Evolutionary conservation across 2,797 vertebrate genomes (phyloP).

Genomic region (Macropodus opercularis): DNA sequence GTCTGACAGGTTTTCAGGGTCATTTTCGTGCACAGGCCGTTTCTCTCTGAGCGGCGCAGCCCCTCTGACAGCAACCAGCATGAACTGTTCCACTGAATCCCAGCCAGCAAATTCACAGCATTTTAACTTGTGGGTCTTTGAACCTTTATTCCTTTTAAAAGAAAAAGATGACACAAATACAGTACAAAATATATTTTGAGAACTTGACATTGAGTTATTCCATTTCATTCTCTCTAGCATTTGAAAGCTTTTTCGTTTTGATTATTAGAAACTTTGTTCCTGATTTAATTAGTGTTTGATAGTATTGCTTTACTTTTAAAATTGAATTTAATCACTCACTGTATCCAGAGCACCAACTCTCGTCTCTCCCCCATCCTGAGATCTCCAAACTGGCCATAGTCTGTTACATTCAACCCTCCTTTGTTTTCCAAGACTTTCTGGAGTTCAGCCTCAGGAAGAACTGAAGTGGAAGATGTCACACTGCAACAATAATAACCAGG

Average conservation of each 20-base stretch:
- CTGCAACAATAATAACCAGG: conserved; percentile 28
- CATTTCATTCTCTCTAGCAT: background rate
- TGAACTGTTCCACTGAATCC: conserved; percentile 90
- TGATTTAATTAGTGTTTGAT: background rate
- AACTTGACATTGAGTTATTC: background rate
- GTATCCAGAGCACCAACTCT: conserved; percentile 85
- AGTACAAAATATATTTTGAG: background rate
- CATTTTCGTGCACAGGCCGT: conserved; percentile 1
- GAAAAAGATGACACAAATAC: background rate
- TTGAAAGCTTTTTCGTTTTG: background rate
- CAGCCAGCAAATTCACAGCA: conserved; percentile 90
- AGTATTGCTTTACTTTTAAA: background rate
- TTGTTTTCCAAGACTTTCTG: conserved; percentile 83
- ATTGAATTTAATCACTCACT: conserved; percentile 86
- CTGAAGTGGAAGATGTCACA: conserved; percentile 4
- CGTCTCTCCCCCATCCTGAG: conserved; percentile 82
- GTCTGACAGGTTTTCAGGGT: background rate
- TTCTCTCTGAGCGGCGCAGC: background rate
- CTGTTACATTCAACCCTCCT: conserved; percentile 84
- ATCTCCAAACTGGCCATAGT: conserved; percentile 84
- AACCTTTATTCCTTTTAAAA: conserved; percentile 87
- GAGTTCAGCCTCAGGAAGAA: conserved; percentile 48
- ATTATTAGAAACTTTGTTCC: background rate
- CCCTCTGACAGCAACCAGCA: conserved; percentile 58
- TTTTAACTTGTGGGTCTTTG: conserved; percentile 80